Percentiles rank a stretch among this genome's conserved stretches.
These are phyloP conservation scores for Galerucella calmariensis DNA, from an alignment of 2,888 invertebrate species.

Conservation along the genomic window DNA sequence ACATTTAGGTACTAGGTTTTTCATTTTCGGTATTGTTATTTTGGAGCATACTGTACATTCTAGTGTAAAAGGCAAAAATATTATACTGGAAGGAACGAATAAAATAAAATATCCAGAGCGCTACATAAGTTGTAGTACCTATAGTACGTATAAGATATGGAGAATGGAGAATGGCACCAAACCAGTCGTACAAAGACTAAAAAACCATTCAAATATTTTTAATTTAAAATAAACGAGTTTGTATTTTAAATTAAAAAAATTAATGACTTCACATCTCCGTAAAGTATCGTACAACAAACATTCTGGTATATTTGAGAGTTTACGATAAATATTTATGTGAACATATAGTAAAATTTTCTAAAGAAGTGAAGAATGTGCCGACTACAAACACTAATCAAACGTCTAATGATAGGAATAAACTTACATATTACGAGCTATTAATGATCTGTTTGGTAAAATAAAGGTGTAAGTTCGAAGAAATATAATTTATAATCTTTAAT, in stretches of 20 bases:
- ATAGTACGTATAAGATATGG: too few relatives aligned
- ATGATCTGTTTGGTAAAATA: slow-evolving; percentile 32
- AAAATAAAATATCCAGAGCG: too few relatives aligned
- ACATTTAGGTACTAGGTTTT: too few relatives aligned
- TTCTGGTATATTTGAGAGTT: slow-evolving; percentile 2
- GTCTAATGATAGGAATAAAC: slow-evolving; percentile 23
- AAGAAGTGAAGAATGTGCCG: slow-evolving; percentile 1
- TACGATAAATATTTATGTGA: slow-evolving; percentile 1
- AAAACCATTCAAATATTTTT: too few relatives aligned
- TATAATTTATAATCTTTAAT: slow-evolving; percentile 12
- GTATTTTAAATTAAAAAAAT: neutral
- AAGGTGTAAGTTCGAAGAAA: slow-evolving; percentile 32
- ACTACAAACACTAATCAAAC: slow-evolving; percentile 7
- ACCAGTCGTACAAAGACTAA: too few relatives aligned
- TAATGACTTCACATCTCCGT: slow-evolving; percentile 1
- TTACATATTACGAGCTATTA: slow-evolving; percentile 13
- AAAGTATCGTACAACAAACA: slow-evolving; percentile 4
- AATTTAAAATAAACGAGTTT: neutral
- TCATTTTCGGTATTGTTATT: too few relatives aligned
- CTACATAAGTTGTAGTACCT: too few relatives aligned
- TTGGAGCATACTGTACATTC: too few relatives aligned
- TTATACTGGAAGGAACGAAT: too few relatives aligned
- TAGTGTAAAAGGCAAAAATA: too few relatives aligned
- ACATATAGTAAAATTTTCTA: neutral
- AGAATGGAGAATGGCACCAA: too few relatives aligned